Evolutionary conservation across 2,888 invertebrate genomes (phyloP).

Genomic region (Drosophila aldrichi): DNA sequence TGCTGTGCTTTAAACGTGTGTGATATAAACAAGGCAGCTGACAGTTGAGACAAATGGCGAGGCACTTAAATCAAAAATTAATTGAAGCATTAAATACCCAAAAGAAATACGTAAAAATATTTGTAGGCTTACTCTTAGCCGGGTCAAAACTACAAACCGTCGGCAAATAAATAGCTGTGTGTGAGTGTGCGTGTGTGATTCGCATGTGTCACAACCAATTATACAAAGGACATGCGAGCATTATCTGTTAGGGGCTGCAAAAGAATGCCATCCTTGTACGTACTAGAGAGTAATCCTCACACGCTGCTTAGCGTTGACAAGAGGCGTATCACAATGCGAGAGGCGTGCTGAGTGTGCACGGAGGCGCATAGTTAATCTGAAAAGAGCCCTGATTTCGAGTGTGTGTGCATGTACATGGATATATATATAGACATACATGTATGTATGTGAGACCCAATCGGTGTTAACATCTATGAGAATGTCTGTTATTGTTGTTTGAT

Average conservation of each 20-base stretch:
- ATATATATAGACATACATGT: constrained; percentile 3
- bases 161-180: constrained; percentile 51
- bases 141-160: constrained; percentile 56
- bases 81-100: constrained; percentile 79
- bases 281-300: constrained; percentile 65
- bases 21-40: constrained; percentile 48
- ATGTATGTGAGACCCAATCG: constrained; percentile 26
- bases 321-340: constrained; percentile 50
- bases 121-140: constrained; percentile 30
- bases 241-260: constrained; percentile 34
- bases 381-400: constrained; percentile 60
- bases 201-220: constrained; percentile 78
- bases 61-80: constrained; percentile 72
- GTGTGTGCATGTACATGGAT: constrained; percentile 15
- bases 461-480: constrained; percentile 42
- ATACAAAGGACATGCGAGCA: constrained; percentile 70
- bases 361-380: constrained; percentile 73
- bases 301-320: constrained; percentile 74
- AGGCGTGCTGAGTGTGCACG: constrained; percentile 53
- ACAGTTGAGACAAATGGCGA: constrained; percentile 27
- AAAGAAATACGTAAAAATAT: constrained; percentile 58
- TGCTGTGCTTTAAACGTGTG: constrained; percentile 62
- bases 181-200: constrained; percentile 24
- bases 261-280: constrained; percentile 52
- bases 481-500: constrained; percentile 63